Evolutionary conservation across 2,888 invertebrate genomes (phyloP), one percentile per base, ranked within the genome.

Genomic region (Morinoia aosen): DNA sequence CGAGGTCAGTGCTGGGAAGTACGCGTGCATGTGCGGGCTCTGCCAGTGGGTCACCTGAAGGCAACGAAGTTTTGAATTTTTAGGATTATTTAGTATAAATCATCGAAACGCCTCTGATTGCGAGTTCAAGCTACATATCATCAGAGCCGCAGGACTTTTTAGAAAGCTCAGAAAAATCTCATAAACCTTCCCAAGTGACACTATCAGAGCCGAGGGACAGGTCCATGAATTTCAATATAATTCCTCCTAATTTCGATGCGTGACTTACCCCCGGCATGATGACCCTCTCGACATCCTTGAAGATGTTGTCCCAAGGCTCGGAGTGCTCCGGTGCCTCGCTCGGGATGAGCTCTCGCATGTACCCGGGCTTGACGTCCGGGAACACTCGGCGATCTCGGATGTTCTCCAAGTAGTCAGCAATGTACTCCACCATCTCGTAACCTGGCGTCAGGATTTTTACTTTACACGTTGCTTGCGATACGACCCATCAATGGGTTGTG

Each of bases 401-500:
- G 97, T 98, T 98, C 97, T 99, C 98, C 97, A 99, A 97, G 97
- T 99, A 99, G 97, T 99, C 99, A 0, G 99, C 99, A 97, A 99
- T 99, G 97, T 99, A 99, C 97, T 99, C 99, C 96, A 99, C 99
- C 98, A 99, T 98, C 97, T 99, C 99, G 97, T 99, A 99, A 90
- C 99, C 99, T 99, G 95, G 61, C 19, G 58, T 33, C 57, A 48
- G 58, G 57, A 12, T 19, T 58, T 25, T 90, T 90, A 40, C 90
- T 90, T 33, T 5, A 14, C 48, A 90, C 39, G 90, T 61, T 12
- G 61, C 61, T 61, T 61, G 61, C 5, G 48, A 48, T 48, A 48
- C 48, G 48, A 48, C 48, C 48, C 48, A 48, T 48, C 48, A 5
- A 48, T 48, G 48, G 48, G 5, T 48, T 5, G 48, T 48, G 2